Evolutionary conservation across 2,797 vertebrate genomes (phyloP).

Genomic region (Xyrichtys novacula): DNA sequence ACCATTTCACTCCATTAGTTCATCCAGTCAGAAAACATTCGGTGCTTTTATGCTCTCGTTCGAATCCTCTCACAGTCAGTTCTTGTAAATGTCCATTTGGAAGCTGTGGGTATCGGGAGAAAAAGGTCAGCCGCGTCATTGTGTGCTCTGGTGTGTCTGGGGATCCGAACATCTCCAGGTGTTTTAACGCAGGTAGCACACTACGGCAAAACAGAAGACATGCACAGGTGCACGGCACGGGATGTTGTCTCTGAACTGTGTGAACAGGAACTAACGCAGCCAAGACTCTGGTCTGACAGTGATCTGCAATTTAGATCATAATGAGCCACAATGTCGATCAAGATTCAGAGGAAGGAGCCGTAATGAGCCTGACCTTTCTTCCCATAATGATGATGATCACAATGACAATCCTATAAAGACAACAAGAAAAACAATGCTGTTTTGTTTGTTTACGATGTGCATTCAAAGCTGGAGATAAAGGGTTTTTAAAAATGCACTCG

Average conservation of each 20-base stretch:
- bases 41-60: conserved; percentile 28
- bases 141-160: neutral
- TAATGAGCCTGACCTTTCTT: conserved; percentile 35
- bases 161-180: conserved; percentile 11
- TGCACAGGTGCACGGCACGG: neutral
- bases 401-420: conserved; percentile 15
- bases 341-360: conserved; percentile 19
- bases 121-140: conserved; percentile 13
- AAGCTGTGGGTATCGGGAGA: conserved; percentile 28
- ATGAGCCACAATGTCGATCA: conserved; percentile 36
- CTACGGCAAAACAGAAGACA: conserved; percentile 27
- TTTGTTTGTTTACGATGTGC: neutral
- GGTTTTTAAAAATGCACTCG: neutral
- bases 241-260: conserved; percentile 23
- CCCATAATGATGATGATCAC: conserved; percentile 14
- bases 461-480: neutral
- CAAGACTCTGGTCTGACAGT: conserved; percentile 28
- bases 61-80: conserved; percentile 23
- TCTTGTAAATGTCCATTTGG: conserved; percentile 26
- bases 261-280: conserved; percentile 31
- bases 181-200: neutral
- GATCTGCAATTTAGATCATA: conserved; percentile 44
- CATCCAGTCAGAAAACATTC: conserved; percentile 41
- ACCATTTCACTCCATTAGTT: conserved; percentile 40
- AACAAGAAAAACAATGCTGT: neutral